Percentiles rank a stretch among this genome's conserved stretches.
phyloP scores from a whole-genome alignment of 2,797 vertebrate species.

The Cossypha dichroa region DNA sequence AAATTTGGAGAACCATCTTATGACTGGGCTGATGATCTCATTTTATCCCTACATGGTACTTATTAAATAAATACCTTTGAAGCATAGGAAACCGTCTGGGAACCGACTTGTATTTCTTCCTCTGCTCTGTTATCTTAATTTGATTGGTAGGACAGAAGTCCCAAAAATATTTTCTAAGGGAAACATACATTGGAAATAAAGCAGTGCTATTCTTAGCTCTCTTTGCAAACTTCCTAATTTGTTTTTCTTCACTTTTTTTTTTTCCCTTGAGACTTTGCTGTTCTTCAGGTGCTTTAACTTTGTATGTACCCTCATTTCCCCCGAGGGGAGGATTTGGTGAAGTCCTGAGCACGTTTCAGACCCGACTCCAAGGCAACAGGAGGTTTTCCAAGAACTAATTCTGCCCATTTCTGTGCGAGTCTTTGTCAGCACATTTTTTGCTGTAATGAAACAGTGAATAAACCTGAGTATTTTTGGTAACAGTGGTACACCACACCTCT shows the following conservation, averaged over 20 bases:
- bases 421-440: constrained; percentile 13
- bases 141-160: constrained; percentile 20
- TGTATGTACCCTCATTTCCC: not conserved
- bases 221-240: not conserved
- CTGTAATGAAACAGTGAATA: constrained; percentile 8
- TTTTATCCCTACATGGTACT: constrained; percentile 46
- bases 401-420: not conserved
- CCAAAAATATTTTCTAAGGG: not conserved
- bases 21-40: constrained; percentile 52
- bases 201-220: constrained; percentile 6
- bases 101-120: not conserved
- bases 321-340: not conserved
- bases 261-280: not conserved
- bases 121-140: constrained; percentile 37
- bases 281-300: not conserved
- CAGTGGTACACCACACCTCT: not conserved
- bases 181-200: constrained; percentile 8
- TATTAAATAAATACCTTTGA: constrained; percentile 56
- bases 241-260: too few relatives aligned
- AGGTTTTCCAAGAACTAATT: constrained; percentile 46
- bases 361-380: not conserved
- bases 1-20: constrained; percentile 22
- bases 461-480: constrained; percentile 28
- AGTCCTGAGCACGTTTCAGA: not conserved
- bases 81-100: constrained; percentile 14